Base-by-base conservation (phyloP, 1,140 invertebrate species). In the Pollicipes pollicipes region DNA sequence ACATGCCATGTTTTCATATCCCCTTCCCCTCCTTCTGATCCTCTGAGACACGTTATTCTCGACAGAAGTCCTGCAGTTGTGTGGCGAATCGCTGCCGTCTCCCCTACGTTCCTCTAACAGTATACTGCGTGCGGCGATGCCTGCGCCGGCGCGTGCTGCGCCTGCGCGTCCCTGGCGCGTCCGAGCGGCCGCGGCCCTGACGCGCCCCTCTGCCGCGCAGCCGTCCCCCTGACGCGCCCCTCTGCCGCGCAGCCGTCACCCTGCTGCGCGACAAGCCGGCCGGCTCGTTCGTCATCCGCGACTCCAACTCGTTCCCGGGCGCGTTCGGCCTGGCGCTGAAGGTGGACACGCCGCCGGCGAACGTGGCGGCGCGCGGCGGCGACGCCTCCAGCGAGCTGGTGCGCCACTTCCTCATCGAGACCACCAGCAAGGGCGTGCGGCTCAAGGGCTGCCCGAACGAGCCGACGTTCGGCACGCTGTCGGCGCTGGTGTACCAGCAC, bases 401-500 rank as follows among this genome's bases (percentile, higher is more conserved):
- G 28, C 84, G 96, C 30, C 96, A 98, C 80, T 99, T 98, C 81
- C 84, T 99, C 17, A 96, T 99, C 76, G 97, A 99, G 79, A 94
- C 96, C 0, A 95, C 95, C 6, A 87, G 90, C 6, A 87, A 91
- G 75, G 97, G 97, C 45, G 97, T 99, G 26, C 84, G 92, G 68
- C 83, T 99, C 68, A 95, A 97, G 79, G 97, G 97, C 29, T 97
- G 94, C 78, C 85, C 88, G 68, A 97, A 98, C 80, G 97, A 99
- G 81, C 96, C 97, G 3, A 92, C 98, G 0, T 99, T 99, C 81
- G 91, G 84, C 75, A 97, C 93, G 37, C 83, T 99, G 17, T 95
- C 95, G 4, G 95, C 96, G 0, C 82, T 99, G 68, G 93, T 99
- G 68, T 98, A 99, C 81, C 96, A 98, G 78, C 97, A 99, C 83